Evolutionary conservation across 1,140 invertebrate genomes (phyloP).

Genomic region (Chionoecetes opilio): DNA sequence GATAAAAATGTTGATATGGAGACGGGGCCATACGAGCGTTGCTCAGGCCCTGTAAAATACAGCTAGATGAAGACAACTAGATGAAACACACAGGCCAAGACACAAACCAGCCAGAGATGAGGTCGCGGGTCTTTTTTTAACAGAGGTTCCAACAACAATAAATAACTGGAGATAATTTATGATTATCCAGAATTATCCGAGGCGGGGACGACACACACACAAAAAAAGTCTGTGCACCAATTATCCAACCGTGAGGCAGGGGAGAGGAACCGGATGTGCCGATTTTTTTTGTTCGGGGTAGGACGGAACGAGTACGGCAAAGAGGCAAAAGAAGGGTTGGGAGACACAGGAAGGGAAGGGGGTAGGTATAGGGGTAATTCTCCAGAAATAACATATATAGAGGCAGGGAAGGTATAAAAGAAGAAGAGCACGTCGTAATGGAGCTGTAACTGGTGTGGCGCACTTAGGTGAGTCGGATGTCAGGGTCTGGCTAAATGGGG

Average conservation of each 20-base stretch:
- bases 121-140: background rate
- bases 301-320: background rate
- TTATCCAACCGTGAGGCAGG: background rate
- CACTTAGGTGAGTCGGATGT: background rate
- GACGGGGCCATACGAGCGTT: no score
- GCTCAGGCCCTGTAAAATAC: no score
- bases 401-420: background rate
- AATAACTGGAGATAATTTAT: conserved; percentile 21
- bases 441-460: background rate
- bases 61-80: no score
- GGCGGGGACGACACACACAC: background rate
- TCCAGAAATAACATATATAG: no score
- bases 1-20: no score
- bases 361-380: no score
- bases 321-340: background rate
- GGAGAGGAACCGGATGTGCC: background rate
- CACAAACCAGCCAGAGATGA: background rate
- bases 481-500: background rate
- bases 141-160: background rate
- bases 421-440: background rate
- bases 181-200: background rate
- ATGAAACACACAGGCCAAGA: no score
- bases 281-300: background rate
- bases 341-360: background rate
- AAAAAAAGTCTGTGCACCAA: background rate